Base-by-base conservation (phyloP, 2,113 vertebrate species). In the Chroicocephalus ridibundus region DNA sequence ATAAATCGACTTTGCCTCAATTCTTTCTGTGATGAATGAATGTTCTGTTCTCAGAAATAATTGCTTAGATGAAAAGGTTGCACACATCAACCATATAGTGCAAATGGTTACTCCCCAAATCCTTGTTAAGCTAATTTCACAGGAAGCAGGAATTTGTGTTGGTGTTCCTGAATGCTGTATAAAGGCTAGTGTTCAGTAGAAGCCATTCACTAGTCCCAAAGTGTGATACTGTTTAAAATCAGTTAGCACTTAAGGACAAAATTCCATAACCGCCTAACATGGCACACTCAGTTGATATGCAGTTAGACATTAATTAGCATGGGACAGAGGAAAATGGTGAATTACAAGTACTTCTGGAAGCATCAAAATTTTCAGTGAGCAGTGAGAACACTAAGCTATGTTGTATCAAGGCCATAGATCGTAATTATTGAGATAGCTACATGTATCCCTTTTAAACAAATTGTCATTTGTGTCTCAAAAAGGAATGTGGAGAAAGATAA, bases 21-120 rank as follows among this genome's bases (percentile, higher is more conserved):
- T 92, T 94, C 68, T 91, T 72, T 72, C 82, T 2, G 1, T 70
- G 46, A 96, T 97, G 97, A 98, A 98, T 97, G 96, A 93, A 87
- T 5, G 7, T 94, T 98, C 91, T 98, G 97, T 98, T 97, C 87
- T 94, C 95, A 94, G 76, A 92, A 97, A 94, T 95, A 97, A 97
- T 92, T 95, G 88, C 96, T 87, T 85, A 91, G 84, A 97, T 95
- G 77, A 87, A 95, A 96, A 94, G 84, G 94, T 84, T 49, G 7
- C 81, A 93, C 66, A 91, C 77, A 79, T 91, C 78, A 40, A 11
- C 82, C 25, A 7, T 54, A n/a, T 57, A 90, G 74, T 75, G 75
- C 82, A 93, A 81, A 90, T 34, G 24, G 71, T 80, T 88, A 54
- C 61, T 93, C 95, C 94, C 90, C 81, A 78, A 86, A 88, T 88